phyloP scores from a whole-genome alignment of 2,797 vertebrate genomes.

The Aplochiton taeniatus region DNA sequence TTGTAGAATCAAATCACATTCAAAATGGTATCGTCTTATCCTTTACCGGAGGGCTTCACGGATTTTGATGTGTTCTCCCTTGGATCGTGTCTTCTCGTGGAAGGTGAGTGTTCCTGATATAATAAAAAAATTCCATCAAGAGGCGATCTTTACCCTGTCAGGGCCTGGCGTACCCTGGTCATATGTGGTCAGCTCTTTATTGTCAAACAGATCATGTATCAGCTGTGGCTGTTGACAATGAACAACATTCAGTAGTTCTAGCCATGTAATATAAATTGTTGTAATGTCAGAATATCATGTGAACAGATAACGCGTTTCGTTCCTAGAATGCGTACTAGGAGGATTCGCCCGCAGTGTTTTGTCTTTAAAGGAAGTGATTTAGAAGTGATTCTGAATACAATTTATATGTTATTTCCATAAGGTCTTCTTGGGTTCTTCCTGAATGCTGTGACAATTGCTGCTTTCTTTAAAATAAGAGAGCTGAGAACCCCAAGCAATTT shows the following conservation, averaged over 20 bases:
- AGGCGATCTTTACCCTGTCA: conserved; percentile 24
- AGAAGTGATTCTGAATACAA: conserved; percentile 4
- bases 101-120: conserved; percentile 83
- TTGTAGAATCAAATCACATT: conserved; percentile 33
- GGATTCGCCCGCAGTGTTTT: neutral
- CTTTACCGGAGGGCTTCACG: conserved; percentile 87
- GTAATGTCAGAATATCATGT: neutral
- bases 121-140: conserved; percentile 36
- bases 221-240: neutral
- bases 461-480: conserved; percentile 90
- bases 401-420: conserved; percentile 49
- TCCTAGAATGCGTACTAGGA: neutral
- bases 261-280: neutral
- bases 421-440: conserved; percentile 91
- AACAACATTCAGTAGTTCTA: neutral
- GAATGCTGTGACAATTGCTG: conserved; percentile 86
- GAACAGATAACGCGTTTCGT: neutral
- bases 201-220: neutral
- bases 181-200: neutral
- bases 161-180: conserved; percentile 24
- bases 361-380: neutral
- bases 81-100: conserved; percentile 87
- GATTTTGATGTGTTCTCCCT: conserved; percentile 91
- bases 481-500: conserved; percentile 91
- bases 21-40: conserved; percentile 83